Conservation (phyloP, 2,888 invertebrate genomes). For the Tipula unca region DNA sequence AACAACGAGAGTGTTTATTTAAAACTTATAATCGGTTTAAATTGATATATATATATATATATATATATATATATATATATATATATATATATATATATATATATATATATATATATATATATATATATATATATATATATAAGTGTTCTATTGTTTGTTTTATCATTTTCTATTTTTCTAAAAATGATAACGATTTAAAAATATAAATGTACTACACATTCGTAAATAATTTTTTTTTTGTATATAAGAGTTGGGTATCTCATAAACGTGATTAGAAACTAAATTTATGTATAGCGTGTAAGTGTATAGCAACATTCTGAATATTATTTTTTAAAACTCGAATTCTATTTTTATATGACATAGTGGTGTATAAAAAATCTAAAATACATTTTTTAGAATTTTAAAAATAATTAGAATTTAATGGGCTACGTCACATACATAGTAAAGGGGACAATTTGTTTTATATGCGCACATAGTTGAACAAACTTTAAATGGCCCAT, state of each 20-base stretch:
- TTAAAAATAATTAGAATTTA: background rate
- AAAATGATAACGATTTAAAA: background rate
- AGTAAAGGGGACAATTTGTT: too few species aligned
- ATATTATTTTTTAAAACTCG: background rate
- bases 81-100: too few species aligned
- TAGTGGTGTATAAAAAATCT: background rate
- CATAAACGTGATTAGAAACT: background rate
- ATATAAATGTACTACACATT: background rate
- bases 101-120: too few species aligned
- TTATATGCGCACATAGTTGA: too few species aligned
- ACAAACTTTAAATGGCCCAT: slow-evolving; percentile 33
- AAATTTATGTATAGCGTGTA: background rate
- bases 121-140: background rate
- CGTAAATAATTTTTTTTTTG: too few species aligned
- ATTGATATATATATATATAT: background rate
- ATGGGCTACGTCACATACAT: too few species aligned
- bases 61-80: too few species aligned
- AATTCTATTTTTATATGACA: background rate
- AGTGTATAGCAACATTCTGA: background rate
- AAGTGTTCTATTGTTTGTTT: background rate
- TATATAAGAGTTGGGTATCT: background rate
- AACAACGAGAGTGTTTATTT: too few species aligned
- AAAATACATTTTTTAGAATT: background rate
- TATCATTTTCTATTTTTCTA: background rate
- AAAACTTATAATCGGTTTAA: background rate